phyloP scores from a whole-genome alignment of 1,140 invertebrate genomes.

The Aphis craccivora region DNA sequence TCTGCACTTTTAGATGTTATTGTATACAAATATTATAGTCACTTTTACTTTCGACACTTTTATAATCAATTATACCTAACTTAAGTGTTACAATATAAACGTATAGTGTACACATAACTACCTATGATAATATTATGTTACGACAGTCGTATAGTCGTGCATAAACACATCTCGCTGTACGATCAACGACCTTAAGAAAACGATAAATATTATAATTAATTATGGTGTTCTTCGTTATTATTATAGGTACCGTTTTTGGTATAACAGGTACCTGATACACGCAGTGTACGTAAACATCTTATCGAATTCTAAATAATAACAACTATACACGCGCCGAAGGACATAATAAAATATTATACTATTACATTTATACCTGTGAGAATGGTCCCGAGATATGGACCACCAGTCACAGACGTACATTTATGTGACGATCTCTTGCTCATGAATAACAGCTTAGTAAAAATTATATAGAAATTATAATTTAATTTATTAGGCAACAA shows the following conservation, averaged over 20 bases:
- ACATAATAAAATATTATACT: neutral
- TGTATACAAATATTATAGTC: neutral
- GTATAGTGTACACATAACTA: neutral
- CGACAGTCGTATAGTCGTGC: neutral
- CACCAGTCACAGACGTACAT: neutral
- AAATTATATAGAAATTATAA: neutral
- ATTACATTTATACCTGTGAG: neutral
- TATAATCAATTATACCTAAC: neutral
- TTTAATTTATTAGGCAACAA: neutral
- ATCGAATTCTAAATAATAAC: neutral
- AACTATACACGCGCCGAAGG: neutral
- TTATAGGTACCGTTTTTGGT: neutral
- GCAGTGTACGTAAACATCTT: neutral
- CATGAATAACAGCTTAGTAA: neutral
- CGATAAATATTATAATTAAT: neutral
- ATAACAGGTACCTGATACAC: constrained; percentile 1
- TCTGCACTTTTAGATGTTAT: neutral
- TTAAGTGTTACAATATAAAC: neutral
- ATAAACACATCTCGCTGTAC: neutral
- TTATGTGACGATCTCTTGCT: neutral
- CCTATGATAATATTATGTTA: neutral
- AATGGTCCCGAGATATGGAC: neutral
- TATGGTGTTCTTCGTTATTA: neutral
- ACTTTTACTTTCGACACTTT: neutral
- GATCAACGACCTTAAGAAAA: neutral